Base-by-base conservation (phyloP, 2,888 invertebrate genomes). In the Lasioglossum morio region DNA sequence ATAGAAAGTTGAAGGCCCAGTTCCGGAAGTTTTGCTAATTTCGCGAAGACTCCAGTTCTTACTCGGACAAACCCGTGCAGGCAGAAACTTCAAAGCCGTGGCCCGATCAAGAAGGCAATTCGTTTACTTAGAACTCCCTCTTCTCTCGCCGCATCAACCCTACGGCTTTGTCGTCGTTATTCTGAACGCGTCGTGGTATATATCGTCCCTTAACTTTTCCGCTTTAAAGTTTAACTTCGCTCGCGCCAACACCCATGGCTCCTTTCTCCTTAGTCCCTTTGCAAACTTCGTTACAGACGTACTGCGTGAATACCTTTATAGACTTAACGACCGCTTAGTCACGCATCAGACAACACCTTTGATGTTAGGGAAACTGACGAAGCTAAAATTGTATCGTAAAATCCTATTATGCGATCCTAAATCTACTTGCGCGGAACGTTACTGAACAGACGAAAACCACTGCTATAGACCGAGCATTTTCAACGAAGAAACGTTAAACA, bases 191-290 rank as follows among this genome's bases (percentile, higher is more conserved):
- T 8, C 70, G 63, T 57, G 76, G 76, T 88, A 83, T 88, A 84
- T 43, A 87, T 79, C 63, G 73, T 74, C 78, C 66, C 84, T 90
- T 85, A 90, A 90, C 90, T 90, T 90, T 89, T 83, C 89, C 86
- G 82, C 86, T 90, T 89, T 90, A 75, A 77, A 78, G 83, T 82
- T 84, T 81, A 90, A 90, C 90, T 90, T 90, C 76, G 81, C 86
- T 83, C 80, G 75, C 86, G 77, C 73, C 80, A 48, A 78, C 86
- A 78, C 81, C 60, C 77, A 34, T 77, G 74, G 74, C 34, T 12
- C 69, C 76, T 72, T 34, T 79, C 77, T 72, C 46, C 60, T 81
- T 81, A 77, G 80, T 81, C 76, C 77, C 84, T 89, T 79, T 77
- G 80, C 75, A 84, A 90, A 90, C 89, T 90, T 90, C 86, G 83